Evolutionary conservation across 2,113 vertebrate species (phyloP).

Genomic region (Eidolon helvum): DNA sequence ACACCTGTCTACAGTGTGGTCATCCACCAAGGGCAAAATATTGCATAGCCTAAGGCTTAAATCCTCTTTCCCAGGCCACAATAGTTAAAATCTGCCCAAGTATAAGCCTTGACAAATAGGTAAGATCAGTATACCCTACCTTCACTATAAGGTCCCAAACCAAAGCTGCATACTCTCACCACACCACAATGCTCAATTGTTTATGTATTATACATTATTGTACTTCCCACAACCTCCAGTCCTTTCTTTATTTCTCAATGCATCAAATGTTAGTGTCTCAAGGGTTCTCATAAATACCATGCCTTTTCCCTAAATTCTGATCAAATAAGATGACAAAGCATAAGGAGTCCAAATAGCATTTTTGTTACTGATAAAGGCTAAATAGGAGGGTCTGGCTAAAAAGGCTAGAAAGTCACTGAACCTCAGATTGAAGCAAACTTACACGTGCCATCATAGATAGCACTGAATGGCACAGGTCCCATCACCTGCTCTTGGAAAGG

Average conservation of each 20-base stretch:
- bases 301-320: not conserved
- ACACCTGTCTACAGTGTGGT: not conserved
- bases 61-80: not conserved
- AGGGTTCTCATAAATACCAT: not conserved
- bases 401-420: not conserved
- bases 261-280: not conserved
- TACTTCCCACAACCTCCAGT: not conserved
- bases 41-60: not conserved
- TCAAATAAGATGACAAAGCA: not conserved
- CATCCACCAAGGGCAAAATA: not conserved
- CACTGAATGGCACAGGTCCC: not conserved
- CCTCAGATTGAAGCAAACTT: not conserved
- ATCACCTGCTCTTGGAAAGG: not conserved
- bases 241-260: not conserved
- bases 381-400: not conserved
- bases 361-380: not conserved
- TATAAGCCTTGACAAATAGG: not conserved
- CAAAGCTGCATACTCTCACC: not conserved
- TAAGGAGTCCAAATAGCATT: not conserved
- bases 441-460: fast-evolving
- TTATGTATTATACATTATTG: not conserved
- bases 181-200: not conserved
- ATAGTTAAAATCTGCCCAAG: not conserved
- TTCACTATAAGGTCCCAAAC: not conserved
- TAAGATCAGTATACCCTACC: not conserved